Percentiles rank a stretch among this genome's conserved stretches.
Evolutionary conservation across 2,888 invertebrate species (phyloP).

Genomic region (Uropetala carovei): DNA sequence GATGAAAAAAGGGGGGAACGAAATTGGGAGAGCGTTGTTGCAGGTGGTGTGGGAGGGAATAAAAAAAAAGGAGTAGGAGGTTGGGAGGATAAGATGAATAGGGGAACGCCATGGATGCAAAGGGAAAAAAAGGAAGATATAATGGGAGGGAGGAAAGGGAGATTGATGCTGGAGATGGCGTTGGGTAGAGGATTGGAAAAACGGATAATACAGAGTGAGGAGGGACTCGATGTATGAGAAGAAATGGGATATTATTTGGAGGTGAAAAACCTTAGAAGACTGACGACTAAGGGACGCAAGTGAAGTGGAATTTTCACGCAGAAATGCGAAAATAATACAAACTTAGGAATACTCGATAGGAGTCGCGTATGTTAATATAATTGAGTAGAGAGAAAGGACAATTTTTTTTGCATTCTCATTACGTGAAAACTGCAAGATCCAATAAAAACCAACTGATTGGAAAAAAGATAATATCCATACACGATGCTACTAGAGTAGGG

Average conservation of each 20-base stretch:
- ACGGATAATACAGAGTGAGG: not conserved
- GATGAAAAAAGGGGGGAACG: not conserved
- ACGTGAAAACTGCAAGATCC: too few species aligned
- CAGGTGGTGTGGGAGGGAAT: not conserved
- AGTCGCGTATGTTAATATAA: too few species aligned
- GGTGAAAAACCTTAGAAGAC: too few species aligned
- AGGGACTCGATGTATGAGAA: not conserved
- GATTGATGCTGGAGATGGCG: constrained; percentile 48
- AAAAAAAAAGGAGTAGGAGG: not conserved
- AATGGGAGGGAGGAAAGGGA: constrained; percentile 36
- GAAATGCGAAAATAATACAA: too few species aligned
- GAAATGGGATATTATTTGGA: not conserved
- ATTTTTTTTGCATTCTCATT: too few species aligned
- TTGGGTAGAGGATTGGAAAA: not conserved
- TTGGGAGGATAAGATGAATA: not conserved
- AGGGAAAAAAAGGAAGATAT: not conserved
- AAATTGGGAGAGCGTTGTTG: constrained; percentile 40
- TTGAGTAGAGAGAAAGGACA: too few species aligned
- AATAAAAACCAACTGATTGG: too few species aligned
- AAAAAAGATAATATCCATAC: too few species aligned
- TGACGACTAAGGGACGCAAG: too few species aligned
- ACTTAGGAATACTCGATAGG: too few species aligned
- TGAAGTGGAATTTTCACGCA: too few species aligned
- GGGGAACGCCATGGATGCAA: constrained; percentile 3
- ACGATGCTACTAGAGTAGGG: too few species aligned